These are phyloP conservation scores for Ia io DNA, from an alignment of 2,113 vertebrate genomes.

Conservation along the genomic window DNA sequence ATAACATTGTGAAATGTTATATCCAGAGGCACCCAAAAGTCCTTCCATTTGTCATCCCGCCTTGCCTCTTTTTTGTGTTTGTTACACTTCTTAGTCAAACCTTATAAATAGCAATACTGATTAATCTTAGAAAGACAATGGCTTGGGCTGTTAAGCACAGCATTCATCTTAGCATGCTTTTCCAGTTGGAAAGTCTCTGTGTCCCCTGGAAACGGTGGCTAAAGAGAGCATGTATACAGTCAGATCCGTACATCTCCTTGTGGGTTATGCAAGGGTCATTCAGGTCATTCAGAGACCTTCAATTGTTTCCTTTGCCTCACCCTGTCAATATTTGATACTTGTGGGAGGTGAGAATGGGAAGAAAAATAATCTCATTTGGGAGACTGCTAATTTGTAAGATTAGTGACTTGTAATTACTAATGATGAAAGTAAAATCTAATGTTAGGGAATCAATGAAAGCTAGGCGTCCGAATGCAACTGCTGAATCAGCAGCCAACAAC, in stretches of 20 bases:
- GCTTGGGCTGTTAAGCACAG: slow-evolving; percentile 59
- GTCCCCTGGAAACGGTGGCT: background rate
- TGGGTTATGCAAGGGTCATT: background rate
- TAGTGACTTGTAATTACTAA: slow-evolving; percentile 39
- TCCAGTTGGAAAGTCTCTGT: slow-evolving; percentile 52
- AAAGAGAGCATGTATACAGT: background rate
- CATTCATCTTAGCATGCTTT: slow-evolving; percentile 52
- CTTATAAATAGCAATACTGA: slow-evolving; percentile 70
- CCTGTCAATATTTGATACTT: slow-evolving; percentile 69
- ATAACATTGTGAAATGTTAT: slow-evolving; percentile 57
- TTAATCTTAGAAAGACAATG: slow-evolving; percentile 47
- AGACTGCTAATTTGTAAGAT: background rate
- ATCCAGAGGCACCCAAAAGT: slow-evolving; percentile 48
- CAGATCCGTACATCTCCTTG: slow-evolving; percentile 40
- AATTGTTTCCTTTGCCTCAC: slow-evolving; percentile 56
- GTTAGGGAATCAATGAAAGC: slow-evolving; percentile 40
- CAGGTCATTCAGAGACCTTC: slow-evolving; percentile 32
- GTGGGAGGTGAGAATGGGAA: background rate
- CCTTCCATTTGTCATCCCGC: slow-evolving; percentile 8
- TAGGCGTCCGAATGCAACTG: slow-evolving; percentile 30
- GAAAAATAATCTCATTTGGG: background rate
- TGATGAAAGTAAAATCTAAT: slow-evolving; percentile 42
- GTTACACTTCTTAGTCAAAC: slow-evolving; percentile 39
- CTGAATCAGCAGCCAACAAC: slow-evolving; percentile 36
- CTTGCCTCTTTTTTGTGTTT: background rate